Base-by-base conservation (phyloP, 64 coral and sea anemone genomes). In the Dendronephthya gigantea region DNA sequence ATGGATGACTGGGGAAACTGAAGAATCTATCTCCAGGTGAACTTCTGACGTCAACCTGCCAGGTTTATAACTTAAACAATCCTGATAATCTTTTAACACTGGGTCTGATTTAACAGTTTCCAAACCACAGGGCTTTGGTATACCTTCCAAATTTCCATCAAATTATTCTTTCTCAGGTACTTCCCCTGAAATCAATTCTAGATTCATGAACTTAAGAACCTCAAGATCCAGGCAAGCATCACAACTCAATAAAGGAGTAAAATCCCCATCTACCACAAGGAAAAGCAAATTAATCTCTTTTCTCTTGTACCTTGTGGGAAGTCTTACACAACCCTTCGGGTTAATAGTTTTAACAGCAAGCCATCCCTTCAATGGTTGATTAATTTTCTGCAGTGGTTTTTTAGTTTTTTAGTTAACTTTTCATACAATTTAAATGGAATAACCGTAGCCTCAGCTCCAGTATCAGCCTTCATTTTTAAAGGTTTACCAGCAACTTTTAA, bases 381-480 rank as follows among this genome's bases (percentile, higher is more conserved):
- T 32, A 27, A 83, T 83, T 47, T 83, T 83, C 47, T 83, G 38
- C 29, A 83, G 47, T 2, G 81, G 81, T 47, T 83, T 83, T 38
- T 38, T n/a, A n/a, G n/a, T n/a, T n/a, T n/a, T n/a, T n/a, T 40
- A 17, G 82, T 49, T 25, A 86, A 68, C 45, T 84, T 11, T 49
- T 51, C 84, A 31, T 74, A 85, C 38, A 90, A 38, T 2, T 76
- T 37, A 76, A 62, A 85, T 19, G 70, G 70, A 72, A 89, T 84
- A 16, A 89, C 88, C 47, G 48, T 87, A 14, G 85, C 89, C 14
- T 90, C 84, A 50, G 84, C 70, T 68, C 90, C 85, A 17, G 85
- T 91, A n/a, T 91, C 90, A 59, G 79, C 90, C 48, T 91, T 91
- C 17, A 91, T 28, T 50, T 83, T 52, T 22, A 83, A 17, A 5